Base-by-base conservation (phyloP, 2,888 invertebrate species). In the Lypha dubia region DNA sequence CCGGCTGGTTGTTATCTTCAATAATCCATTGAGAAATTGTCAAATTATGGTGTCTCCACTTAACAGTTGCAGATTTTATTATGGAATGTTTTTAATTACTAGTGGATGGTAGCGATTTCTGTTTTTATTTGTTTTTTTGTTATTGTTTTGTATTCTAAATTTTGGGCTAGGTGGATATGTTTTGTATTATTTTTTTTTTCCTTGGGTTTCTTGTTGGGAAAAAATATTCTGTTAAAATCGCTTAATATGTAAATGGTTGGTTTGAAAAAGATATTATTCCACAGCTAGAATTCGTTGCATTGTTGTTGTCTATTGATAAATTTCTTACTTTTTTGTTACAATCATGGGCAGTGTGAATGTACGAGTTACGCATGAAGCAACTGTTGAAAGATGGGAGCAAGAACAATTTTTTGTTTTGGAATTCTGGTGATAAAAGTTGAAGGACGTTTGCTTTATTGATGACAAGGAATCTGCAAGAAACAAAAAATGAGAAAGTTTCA, bases 201-300 rank as follows among this genome's bases (percentile, higher is more conserved):
- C 35, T 22, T 32, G 3, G 28, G 28, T 56, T 41, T 44, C 5
- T 17, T 28, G 17, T 56, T 24, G 2, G 6, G 3, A 32, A 13
- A 4, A 38, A 24, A 5, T 60, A 32, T 24, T 7, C 4, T 32
- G n/a, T 62, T 70, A 62, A 77, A 77, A 49, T 35, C 13, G 22
- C 4, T 58, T 41, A 32, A 51, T 11, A 3, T 49, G 35, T 44
- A 32, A 32, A 13, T 46, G 58, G 58, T 1, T 58, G n/a, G 24
- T 28, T 65, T 68, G 28, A 24, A 56, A 9, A 53, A n/a, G n/a
- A n/a, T 65, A 68, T 49, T 67, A 65, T 49, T 67, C 22, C 53
- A 70, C 74, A 74, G 68, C 73, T 71, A 49, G 28, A 63, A 74
- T 84, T 84, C 84, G 81, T 84, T 84, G 84, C 81, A 79, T 70